These are phyloP conservation scores for Omphaloscelis lunosa DNA, from an alignment of 2,888 invertebrate species.

Conservation along the genomic window DNA sequence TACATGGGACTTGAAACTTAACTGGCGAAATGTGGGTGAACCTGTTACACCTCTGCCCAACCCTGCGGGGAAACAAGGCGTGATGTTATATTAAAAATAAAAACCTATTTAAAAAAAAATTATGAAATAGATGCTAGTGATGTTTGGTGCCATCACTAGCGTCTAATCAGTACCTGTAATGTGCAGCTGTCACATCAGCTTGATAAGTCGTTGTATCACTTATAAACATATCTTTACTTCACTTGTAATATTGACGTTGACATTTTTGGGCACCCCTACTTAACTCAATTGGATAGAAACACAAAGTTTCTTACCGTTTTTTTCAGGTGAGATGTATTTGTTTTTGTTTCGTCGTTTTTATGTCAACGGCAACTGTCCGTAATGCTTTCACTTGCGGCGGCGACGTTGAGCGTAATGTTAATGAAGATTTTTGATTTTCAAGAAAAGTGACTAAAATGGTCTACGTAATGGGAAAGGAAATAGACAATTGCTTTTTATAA, in stretches of 20 bases:
- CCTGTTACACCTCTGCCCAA: too few relatives aligned
- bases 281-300: constrained; percentile 76
- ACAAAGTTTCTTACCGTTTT: constrained; percentile 69
- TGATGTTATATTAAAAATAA: too few relatives aligned
- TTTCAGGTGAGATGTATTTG: constrained; percentile 57
- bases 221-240: constrained; percentile 35
- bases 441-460: background rate
- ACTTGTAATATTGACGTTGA: constrained; percentile 62
- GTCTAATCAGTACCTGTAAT: too few relatives aligned
- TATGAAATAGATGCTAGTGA: too few relatives aligned
- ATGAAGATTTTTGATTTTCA: background rate
- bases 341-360: constrained; percentile 49
- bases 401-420: background rate
- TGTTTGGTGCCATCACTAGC: too few relatives aligned
- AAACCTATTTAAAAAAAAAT: too few relatives aligned
- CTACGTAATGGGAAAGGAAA: background rate
- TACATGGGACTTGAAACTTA: too few relatives aligned
- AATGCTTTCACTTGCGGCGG: constrained; percentile 36
- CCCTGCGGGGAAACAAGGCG: too few relatives aligned
- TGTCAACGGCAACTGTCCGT: constrained; percentile 38
- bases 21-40: too few relatives aligned
- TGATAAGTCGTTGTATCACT: background rate
- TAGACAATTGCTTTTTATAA: background rate
- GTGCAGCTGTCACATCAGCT: too few relatives aligned
- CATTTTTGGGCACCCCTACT: constrained; percentile 70